Percentiles rank a stretch among this genome's conserved stretches.
phyloP scores from a whole-genome alignment of 2,113 vertebrate species.

The Calyptomena viridis region DNA sequence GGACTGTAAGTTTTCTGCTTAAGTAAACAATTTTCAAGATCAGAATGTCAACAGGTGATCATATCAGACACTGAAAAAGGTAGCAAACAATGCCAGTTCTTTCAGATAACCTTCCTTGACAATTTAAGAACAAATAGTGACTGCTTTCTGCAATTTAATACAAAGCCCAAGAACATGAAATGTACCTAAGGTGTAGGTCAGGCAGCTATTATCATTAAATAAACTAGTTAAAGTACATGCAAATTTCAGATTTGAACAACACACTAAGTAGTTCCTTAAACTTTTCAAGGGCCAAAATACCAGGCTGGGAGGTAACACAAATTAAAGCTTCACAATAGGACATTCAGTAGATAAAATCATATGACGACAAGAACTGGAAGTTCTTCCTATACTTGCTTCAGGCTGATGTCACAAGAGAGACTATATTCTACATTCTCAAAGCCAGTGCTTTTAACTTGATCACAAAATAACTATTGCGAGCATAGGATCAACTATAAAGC shows the following conservation, averaged over 20 bases:
- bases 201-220: neutral
- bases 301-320: neutral
- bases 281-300: neutral
- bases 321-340: neutral
- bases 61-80: neutral
- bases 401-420: neutral
- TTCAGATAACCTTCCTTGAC: neutral
- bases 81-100: neutral
- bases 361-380: neutral
- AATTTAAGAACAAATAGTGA: neutral
- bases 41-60: neutral
- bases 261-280: neutral
- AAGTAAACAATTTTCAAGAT: neutral
- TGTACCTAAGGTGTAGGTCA: neutral
- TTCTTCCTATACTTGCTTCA: neutral
- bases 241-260: neutral
- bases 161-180: neutral
- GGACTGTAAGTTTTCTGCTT: neutral
- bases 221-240: neutral
- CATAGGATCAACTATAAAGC: neutral
- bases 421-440: neutral
- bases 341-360: neutral
- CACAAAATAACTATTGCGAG: accelerated
- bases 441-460: neutral
- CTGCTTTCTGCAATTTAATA: neutral